Conservation (phyloP, 1,140 invertebrate genomes). For the Nephotettix cincticeps region DNA sequence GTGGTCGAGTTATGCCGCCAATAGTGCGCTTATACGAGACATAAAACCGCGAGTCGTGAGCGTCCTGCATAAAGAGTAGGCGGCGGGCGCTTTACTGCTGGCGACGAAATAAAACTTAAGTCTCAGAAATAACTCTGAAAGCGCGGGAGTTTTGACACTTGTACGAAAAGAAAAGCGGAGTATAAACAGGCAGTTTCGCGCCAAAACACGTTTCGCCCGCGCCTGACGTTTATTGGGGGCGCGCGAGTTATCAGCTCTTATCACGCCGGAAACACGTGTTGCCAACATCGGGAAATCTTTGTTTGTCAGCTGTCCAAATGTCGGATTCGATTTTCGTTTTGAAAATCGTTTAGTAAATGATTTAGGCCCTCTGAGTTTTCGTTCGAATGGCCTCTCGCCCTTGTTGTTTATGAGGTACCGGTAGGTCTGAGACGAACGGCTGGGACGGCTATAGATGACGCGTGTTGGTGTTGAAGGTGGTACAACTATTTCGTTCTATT, state of each 20-base stretch:
- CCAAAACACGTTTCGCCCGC: background rate
- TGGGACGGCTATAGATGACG: too few relatives aligned
- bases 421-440: too few relatives aligned
- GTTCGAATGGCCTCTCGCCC: too few relatives aligned
- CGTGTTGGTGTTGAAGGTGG: too few relatives aligned
- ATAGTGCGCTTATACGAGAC: background rate
- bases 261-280: background rate
- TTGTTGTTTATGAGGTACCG: too few relatives aligned
- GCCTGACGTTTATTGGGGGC: background rate
- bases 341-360: background rate
- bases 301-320: constrained; percentile 12
- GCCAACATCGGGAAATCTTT: background rate
- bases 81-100: background rate
- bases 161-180: background rate
- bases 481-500: too few relatives aligned
- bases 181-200: constrained; percentile 6
- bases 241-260: background rate
- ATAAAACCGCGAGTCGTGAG: background rate
- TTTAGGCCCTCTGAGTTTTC: background rate
- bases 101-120: constrained; percentile 4
- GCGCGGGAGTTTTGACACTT: constrained; percentile 5
- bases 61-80: constrained; percentile 3
- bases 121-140: background rate
- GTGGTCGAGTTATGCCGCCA: background rate
- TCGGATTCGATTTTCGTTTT: constrained; percentile 9